Evolutionary conservation across 2,797 vertebrate species (phyloP).

Genomic region (Crocidura indochinensis): DNA sequence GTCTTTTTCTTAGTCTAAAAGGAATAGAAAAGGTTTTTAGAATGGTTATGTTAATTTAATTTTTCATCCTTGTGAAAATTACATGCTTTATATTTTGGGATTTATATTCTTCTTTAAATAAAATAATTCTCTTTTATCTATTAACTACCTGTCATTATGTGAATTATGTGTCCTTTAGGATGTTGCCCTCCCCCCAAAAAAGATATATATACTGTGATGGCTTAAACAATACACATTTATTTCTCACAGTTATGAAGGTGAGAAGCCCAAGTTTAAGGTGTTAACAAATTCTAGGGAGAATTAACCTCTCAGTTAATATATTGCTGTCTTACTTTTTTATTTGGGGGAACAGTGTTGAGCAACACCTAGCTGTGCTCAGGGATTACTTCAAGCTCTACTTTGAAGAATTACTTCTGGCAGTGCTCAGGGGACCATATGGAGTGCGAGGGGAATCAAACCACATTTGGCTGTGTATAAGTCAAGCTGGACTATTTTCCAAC

Average conservation of each 20-base stretch:
- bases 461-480: too few relatives aligned
- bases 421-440: too few relatives aligned
- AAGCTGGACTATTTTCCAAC: too few relatives aligned
- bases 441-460: too few relatives aligned
- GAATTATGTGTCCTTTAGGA: background rate
- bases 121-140: constrained; percentile 7
- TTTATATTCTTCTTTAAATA: background rate
- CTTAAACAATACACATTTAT: too few relatives aligned
- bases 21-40: background rate
- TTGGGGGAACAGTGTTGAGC: too few relatives aligned
- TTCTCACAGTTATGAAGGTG: background rate
- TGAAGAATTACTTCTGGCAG: too few relatives aligned
- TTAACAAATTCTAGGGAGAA: background rate
- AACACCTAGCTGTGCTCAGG: too few relatives aligned
- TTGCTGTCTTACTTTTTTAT: too few relatives aligned
- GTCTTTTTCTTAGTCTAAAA: constrained; percentile 36
- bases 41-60: background rate
- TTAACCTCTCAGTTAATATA: background rate
- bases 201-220: too few relatives aligned
- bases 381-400: too few relatives aligned
- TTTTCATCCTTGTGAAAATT: constrained; percentile 26
- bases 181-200: background rate
- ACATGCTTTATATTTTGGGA: background rate
- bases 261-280: background rate
- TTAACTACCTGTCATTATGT: background rate